Base-by-base conservation (phyloP, 2,113 vertebrate genomes). In the Climacteris rufus region DNA sequence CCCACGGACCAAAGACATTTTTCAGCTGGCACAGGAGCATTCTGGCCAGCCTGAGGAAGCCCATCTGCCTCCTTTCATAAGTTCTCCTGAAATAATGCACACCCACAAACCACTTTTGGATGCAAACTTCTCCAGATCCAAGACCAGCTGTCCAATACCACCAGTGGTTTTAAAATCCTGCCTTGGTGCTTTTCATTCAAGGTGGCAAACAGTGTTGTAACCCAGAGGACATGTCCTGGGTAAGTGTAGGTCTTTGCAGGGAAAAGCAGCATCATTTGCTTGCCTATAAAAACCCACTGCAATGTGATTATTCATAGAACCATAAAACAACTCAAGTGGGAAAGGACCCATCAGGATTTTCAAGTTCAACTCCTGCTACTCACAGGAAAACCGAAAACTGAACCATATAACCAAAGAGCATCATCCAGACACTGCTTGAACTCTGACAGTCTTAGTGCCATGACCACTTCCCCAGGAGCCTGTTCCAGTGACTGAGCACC, bases 381-480 rank as follows among this genome's bases (percentile, higher is more conserved):
- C 11, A 1, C 35, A 54, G 33, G 13, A n/a, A 31, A 54, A 11
- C 52, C 33, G 57, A 78, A 49, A 79, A 13, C n/a, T 47, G 71
- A 70, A 15, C 25, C 8, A 2, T 13, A 15, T 5, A 23, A 49
- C 7, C 63, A 49, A 49, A 63, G 17, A 35, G 25, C 5, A 0
- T 63, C 0, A 0, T 70, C 28, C 42, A 75, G 52, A 3, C 2
- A 2, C 8, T 57, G 23, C 53, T 52, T 64, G 49, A 72, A 39
- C 30, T 76, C 35, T 5, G 18, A n/a, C 53, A 63, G 53, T 15
- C 15, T 86, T 52, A 71, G 27, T 64, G 57, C 63, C 3, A 0
- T 23, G 44, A 72, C 7, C 22, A 20, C 18, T 31, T 63, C n/a
- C 25, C 66, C 1, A 0, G 20, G 15, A 89, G 21, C 30, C 53